Conservation (phyloP, 2,797 vertebrate species). For the Kryptopterus vitreolus region DNA sequence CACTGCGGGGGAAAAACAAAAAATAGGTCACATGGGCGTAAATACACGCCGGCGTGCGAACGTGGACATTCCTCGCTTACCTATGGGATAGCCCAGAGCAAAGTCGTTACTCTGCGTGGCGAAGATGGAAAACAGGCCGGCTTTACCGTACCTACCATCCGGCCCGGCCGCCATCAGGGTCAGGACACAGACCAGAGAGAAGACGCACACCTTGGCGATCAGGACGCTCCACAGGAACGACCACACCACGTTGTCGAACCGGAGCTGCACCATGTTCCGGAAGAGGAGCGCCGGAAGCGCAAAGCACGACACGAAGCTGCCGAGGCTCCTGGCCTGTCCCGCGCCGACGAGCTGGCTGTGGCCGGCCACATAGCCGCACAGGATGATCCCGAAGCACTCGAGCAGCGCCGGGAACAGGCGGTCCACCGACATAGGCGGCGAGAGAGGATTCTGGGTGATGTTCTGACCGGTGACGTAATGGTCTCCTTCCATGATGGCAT, state of each 20-base stretch:
- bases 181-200: constrained; percentile 85
- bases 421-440: constrained; percentile 85
- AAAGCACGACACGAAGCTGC: constrained; percentile 94
- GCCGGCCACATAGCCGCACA: constrained; percentile 93
- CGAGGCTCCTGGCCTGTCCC: constrained; percentile 88
- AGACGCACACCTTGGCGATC: constrained; percentile 91
- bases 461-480: constrained; percentile 52
- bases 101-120: constrained; percentile 99
- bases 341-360: constrained; percentile 87
- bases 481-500: constrained; percentile 58
- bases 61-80: constrained; percentile 70
- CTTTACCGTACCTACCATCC: constrained; percentile 88
- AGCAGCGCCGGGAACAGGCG: constrained; percentile 92
- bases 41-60: no score
- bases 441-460: constrained; percentile 64
- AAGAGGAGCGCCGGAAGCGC: constrained; percentile 94
- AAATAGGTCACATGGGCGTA: no score
- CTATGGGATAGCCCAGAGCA: constrained; percentile 94
- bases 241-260: constrained; percentile 92
- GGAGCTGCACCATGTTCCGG: constrained; percentile 95
- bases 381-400: constrained; percentile 94
- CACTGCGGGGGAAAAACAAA: constrained; percentile 53
- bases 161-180: constrained; percentile 88
- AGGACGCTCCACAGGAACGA: constrained; percentile 91
- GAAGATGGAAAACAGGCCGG: constrained; percentile 94